Evolutionary conservation across 2,797 vertebrate genomes (phyloP), one percentile per base, ranked within the genome.

Genomic region (Etheostoma perlongum): DNA sequence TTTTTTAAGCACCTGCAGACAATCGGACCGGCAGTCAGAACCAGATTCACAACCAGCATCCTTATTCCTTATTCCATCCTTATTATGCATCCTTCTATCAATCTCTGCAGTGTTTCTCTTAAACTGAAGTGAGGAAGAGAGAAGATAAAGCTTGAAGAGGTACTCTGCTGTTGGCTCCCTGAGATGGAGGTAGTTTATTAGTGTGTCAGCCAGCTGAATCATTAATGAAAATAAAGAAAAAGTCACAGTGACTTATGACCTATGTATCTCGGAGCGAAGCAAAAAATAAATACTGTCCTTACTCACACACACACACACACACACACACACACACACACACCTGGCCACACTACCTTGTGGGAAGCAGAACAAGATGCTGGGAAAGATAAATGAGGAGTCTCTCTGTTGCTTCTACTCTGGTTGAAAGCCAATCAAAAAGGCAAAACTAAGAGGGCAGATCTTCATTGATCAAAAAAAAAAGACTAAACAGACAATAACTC

Each of bases 311-410:
- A 10, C 3, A 9, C 69, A 15, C 48, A 44, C 42, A 25, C 49
- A 65, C 48, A 55, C 51, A 33, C 59, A 33, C 44, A 21, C 54
- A 67, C 27, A 49, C 51, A 58, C 19, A 40, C 40, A 61, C 51
- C 62, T 27, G 30, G 30, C 2, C 0, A 11, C 57, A 36, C 30
- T 9, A 74, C 51, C 62, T 61, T 51, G 78, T 78, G 75, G 55
- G 79, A 75, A 65, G 48, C 67, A 15, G 12, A 66, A 79, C 52
- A 67, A 82, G 85, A 84, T 69, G 67, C 57, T 25, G 70, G 3
- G 63, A 69, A 74, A 89, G 88, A 87, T 82, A 86, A 84, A 89
- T 55, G 81, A 85, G 72, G 53, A 58, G 78, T 67, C 69, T 78
- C 61, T 67, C 14, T 53, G 62, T 40, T 66, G 78, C 59, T 62